These are phyloP conservation scores for Ditula angustiorana DNA, from an alignment of 2,888 invertebrate genomes.

Conservation along the genomic window DNA sequence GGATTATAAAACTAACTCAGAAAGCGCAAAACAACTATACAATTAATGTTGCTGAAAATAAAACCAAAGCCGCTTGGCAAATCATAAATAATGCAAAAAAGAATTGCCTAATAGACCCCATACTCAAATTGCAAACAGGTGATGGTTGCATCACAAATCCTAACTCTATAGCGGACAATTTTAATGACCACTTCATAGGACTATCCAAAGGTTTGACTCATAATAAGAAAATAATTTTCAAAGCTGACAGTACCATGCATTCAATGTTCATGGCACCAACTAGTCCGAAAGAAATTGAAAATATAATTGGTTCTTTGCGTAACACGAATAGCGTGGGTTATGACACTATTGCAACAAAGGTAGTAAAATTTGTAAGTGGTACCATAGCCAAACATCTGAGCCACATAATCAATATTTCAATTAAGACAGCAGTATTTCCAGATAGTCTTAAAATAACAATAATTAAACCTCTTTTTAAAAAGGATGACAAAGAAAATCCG, in stretches of 20 bases:
- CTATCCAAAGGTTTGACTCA: not conserved
- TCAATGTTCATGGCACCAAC: not conserved
- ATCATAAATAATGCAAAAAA: slow-evolving; percentile 10
- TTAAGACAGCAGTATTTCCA: slow-evolving; percentile 27
- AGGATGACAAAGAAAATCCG: too few relatives aligned
- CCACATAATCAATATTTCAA: slow-evolving; percentile 33
- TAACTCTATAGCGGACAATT: not conserved
- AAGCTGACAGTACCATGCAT: too few relatives aligned
- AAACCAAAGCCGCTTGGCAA: slow-evolving; percentile 25
- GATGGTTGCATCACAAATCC: not conserved
- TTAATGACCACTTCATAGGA: not conserved
- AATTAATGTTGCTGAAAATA: slow-evolving; percentile 17
- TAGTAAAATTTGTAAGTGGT: not conserved
- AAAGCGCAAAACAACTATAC: slow-evolving; percentile 28
- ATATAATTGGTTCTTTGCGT: not conserved
- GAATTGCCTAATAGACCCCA: not conserved
- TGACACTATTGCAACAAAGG: not conserved
- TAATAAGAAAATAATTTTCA: not conserved
- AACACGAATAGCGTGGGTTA: not conserved
- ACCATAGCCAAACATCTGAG: slow-evolving; percentile 10
- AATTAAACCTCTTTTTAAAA: too few relatives aligned
- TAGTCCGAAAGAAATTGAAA: not conserved
- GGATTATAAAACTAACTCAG: slow-evolving; percentile 12
- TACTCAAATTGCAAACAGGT: not conserved
- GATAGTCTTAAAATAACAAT: slow-evolving; percentile 20